These are phyloP conservation scores for Carlito syrichta DNA, from an alignment of 2,113 vertebrate genomes.

Conservation along the genomic window DNA sequence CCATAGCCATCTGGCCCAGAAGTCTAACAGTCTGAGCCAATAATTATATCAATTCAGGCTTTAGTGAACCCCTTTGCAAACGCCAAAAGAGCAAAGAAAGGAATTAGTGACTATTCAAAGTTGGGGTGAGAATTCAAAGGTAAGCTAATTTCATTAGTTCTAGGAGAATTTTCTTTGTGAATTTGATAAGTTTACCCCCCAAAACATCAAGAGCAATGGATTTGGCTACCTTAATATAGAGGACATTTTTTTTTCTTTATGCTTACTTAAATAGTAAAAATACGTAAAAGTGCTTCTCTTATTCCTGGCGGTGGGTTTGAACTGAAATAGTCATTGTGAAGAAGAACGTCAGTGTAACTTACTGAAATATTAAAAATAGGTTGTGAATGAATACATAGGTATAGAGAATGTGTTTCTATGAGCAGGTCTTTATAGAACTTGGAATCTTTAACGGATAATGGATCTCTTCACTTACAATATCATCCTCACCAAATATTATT, in stretches of 20 bases:
- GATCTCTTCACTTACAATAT: constrained; percentile 24
- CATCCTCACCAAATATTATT: constrained; percentile 49
- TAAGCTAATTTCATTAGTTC: constrained; percentile 84
- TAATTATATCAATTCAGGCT: constrained; percentile 89
- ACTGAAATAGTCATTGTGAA: constrained; percentile 58
- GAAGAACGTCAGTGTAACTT: constrained; percentile 63
- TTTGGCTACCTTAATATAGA: constrained; percentile 70
- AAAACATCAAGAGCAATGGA: constrained; percentile 65
- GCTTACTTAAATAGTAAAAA: constrained; percentile 61
- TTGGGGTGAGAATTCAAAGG: constrained; percentile 82
- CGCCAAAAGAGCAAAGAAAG: constrained; percentile 84
- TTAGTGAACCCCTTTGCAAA: constrained; percentile 80
- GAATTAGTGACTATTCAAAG: constrained; percentile 83
- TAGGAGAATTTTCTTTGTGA: constrained; percentile 74
- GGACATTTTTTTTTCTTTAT: constrained; percentile 55
- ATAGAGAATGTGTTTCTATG: constrained; percentile 48
- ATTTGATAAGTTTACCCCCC: constrained; percentile 57
- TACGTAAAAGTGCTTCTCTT: not conserved
- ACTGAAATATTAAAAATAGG: constrained; percentile 62
- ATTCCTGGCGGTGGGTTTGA: not conserved
- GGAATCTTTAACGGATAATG: constrained; percentile 24
- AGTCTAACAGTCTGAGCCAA: constrained; percentile 87
- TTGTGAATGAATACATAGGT: constrained; percentile 57
- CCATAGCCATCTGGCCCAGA: constrained; percentile 90
- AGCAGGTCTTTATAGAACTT: constrained; percentile 52